A percentile compares a stretch with the other conserved stretches of the same genome.
phyloP scores from a whole-genome alignment of 64 coral and sea anemone species.

The Acropora tenuis region DNA sequence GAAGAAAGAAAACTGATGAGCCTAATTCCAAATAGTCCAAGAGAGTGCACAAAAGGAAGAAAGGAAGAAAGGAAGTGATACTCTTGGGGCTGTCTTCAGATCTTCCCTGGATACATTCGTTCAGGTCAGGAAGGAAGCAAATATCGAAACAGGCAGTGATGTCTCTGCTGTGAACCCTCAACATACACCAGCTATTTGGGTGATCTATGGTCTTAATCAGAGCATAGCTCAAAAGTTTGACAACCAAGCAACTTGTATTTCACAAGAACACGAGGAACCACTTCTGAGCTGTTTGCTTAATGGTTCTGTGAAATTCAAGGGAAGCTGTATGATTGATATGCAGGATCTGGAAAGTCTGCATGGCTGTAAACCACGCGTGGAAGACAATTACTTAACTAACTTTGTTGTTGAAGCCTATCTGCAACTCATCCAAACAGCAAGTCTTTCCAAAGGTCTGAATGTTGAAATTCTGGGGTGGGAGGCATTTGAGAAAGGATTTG shows the following conservation, averaged over 20 bases:
- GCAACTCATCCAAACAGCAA: conserved; percentile 36
- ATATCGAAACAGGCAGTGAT: conserved; percentile 3
- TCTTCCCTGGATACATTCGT: conserved; percentile 18
- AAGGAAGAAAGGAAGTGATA: neutral
- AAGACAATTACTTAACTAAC: conserved; percentile 67
- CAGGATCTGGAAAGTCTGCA: conserved; percentile 47
- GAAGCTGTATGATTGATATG: conserved; percentile 13
- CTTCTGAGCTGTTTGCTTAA: conserved; percentile 23
- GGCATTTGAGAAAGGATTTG: conserved; percentile 41
- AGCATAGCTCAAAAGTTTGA: neutral
- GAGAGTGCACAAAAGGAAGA: neutral
- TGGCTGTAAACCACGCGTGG: conserved; percentile 13
- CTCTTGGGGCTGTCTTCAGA: conserved; percentile 20
- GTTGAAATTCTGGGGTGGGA: conserved; percentile 60
- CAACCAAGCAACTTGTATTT: neutral
- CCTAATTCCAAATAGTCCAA: neutral
- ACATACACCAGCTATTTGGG: neutral
- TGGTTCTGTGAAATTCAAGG: conserved; percentile 31
- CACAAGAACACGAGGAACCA: conserved; percentile 9
- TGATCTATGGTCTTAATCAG: neutral
- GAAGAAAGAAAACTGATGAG: neutral
- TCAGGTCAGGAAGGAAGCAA: conserved; percentile 23
- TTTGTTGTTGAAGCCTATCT: conserved; percentile 67
- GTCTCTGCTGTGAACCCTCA: conserved; percentile 1
- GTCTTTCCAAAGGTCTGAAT: conserved; percentile 17